phyloP scores from a whole-genome alignment of 2,797 vertebrate genomes.

The Anomalospiza imberbis region DNA sequence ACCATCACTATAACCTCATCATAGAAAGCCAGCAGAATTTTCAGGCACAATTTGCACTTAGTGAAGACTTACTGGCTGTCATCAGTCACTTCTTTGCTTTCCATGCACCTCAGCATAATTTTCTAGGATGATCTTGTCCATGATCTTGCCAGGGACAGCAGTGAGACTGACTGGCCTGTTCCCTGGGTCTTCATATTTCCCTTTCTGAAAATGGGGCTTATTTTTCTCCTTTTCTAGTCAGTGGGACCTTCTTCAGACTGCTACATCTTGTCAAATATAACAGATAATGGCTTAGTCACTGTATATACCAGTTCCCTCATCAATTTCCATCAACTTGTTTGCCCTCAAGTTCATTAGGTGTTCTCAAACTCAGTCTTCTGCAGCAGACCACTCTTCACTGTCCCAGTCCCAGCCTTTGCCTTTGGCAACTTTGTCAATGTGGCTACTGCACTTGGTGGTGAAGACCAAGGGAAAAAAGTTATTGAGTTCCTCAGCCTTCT shows the following conservation, averaged over 20 bases:
- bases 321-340: neutral
- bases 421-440: neutral
- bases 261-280: neutral
- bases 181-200: neutral
- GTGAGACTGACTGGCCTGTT: neutral
- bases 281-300: neutral
- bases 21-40: neutral
- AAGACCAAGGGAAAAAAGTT: neutral
- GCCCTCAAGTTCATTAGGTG: neutral
- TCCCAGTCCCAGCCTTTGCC: neutral
- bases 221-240: neutral
- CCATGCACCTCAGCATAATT: no score
- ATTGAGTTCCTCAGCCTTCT: neutral
- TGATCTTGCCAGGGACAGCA: neutral
- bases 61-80: neutral
- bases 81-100: neutral
- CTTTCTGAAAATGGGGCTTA: neutral
- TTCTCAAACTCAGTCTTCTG: neutral
- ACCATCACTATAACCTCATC: neutral
- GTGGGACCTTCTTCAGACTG: no score
- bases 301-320: neutral
- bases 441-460: no score
- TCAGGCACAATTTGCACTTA: neutral
- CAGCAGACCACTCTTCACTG: neutral
- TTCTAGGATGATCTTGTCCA: neutral